Conservation (phyloP, 2,113 vertebrate species). For the Rhinolophus sinicus region DNA sequence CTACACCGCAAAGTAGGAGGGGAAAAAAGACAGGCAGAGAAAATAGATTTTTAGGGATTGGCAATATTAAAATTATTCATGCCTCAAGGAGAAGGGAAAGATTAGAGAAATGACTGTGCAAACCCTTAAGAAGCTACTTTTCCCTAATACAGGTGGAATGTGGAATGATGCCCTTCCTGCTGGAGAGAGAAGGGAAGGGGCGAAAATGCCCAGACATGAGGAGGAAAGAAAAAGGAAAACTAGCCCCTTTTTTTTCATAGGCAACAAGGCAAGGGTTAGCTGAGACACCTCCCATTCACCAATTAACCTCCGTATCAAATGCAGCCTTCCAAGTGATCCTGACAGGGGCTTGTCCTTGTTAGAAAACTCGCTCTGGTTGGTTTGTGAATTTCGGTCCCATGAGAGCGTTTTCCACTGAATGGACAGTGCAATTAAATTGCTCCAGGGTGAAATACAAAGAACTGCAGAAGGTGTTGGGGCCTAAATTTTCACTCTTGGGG, state of each 20-base stretch:
- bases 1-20: not conserved
- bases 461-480: not conserved
- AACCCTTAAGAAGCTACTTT: conserved; percentile 51
- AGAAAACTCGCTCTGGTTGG: not conserved
- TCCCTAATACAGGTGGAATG: conserved; percentile 36
- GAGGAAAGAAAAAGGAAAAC: not conserved
- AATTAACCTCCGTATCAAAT: conserved; percentile 32
- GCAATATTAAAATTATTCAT: conserved; percentile 78
- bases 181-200: not conserved
- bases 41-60: conserved; percentile 70
- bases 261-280: not conserved
- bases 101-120: conserved; percentile 49
- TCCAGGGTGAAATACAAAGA: not conserved
- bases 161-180: not conserved
- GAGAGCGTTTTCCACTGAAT: conserved; percentile 19
- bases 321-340: not conserved
- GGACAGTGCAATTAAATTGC: not conserved
- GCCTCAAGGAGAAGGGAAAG: conserved; percentile 59
- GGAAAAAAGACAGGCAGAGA: conserved; percentile 53
- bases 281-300: conserved; percentile 19
- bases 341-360: conserved; percentile 7
- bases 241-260: not conserved
- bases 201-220: not conserved
- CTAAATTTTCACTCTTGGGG: not conserved
- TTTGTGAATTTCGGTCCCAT: conserved; percentile 10